Evolutionary conservation across 1,140 invertebrate genomes (phyloP).

Genomic region (Habropoda laboriosa): DNA sequence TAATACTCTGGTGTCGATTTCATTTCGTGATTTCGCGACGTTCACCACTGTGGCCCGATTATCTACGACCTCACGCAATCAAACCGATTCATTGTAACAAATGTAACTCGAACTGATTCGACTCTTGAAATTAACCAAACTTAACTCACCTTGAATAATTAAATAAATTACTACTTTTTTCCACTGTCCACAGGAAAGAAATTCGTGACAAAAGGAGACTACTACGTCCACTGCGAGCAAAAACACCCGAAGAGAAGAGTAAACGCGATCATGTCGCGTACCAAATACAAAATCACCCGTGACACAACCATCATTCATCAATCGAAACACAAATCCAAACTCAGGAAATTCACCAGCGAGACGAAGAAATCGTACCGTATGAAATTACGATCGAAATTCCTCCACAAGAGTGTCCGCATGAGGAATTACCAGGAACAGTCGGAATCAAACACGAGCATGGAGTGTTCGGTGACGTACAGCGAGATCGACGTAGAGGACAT

Average conservation of each 20-base stretch:
- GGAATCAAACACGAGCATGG: background rate
- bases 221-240: slow-evolving; percentile 54
- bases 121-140: too few relatives aligned
- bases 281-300: slow-evolving; percentile 48
- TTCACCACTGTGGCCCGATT: background rate
- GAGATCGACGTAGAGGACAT: slow-evolving; percentile 18
- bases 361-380: too few relatives aligned
- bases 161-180: too few relatives aligned
- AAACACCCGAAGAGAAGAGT: slow-evolving; percentile 26
- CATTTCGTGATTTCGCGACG: background rate
- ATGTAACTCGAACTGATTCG: too few relatives aligned
- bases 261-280: background rate
- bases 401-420: background rate
- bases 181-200: slow-evolving; percentile 14
- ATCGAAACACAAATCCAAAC: background rate
- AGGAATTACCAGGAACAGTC: rapidly evolving
- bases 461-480: background rate
- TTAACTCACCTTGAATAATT: too few relatives aligned
- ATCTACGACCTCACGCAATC: background rate
- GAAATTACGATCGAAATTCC: background rate
- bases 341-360: too few relatives aligned
- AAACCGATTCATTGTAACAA: background rate
- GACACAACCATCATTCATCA: background rate
- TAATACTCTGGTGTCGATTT: background rate
- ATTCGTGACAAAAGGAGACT: slow-evolving; percentile 55